Conservation (phyloP, 1,140 invertebrate species). For the Zaprionus ghesquierei region DNA sequence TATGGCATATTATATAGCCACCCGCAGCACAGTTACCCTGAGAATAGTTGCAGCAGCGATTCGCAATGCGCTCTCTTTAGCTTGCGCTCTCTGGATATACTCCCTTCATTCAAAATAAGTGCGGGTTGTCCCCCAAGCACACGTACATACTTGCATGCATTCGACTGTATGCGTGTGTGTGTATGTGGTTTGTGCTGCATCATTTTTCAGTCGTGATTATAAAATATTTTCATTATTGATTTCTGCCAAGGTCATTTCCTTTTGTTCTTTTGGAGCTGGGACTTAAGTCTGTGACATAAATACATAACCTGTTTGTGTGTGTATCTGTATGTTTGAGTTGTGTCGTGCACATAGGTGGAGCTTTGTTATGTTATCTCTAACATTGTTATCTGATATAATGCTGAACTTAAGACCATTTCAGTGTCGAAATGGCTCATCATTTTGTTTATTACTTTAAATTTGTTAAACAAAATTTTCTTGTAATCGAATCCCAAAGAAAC, state of each 20-base stretch:
- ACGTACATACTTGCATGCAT: neutral
- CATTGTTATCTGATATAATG: neutral
- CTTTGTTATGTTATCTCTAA: neutral
- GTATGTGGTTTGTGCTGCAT: conserved; percentile 17
- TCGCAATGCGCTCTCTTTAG: neutral
- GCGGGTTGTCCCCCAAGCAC: neutral
- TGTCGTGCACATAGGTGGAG: neutral
- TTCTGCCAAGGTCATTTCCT: conserved; percentile 51
- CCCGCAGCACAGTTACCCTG: neutral
- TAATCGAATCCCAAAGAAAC: too few relatives aligned
- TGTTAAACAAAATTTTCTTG: too few relatives aligned
- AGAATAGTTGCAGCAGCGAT: conserved; percentile 9
- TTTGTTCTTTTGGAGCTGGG: neutral
- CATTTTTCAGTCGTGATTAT: conserved; percentile 47
- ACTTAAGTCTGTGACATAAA: neutral
- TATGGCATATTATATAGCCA: neutral
- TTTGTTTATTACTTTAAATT: too few relatives aligned
- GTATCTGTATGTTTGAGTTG: neutral
- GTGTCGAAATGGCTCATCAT: too few relatives aligned
- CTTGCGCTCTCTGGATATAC: neutral
- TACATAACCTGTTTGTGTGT: neutral
- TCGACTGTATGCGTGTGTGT: conserved; percentile 1
- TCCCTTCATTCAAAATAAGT: conserved; percentile 10
- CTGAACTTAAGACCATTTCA: neutral
- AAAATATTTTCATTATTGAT: conserved; percentile 59